Conservation (phyloP, 2,113 vertebrate genomes). For the Cyanoliseus patagonus region DNA sequence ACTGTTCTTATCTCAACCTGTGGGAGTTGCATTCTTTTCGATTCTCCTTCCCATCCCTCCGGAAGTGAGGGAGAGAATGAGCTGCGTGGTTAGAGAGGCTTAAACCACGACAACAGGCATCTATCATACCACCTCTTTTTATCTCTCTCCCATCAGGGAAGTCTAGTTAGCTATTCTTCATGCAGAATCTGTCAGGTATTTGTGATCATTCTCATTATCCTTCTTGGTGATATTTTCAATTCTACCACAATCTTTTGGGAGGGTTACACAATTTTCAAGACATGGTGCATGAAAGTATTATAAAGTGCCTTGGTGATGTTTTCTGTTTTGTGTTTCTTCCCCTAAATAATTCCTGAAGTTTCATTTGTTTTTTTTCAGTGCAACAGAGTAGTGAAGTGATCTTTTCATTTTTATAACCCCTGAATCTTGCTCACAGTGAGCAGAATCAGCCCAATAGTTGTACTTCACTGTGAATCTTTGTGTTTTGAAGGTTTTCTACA, state of each 20-base stretch:
- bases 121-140: neutral
- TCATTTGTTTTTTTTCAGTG: neutral
- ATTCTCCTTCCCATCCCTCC: too few relatives aligned
- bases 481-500: neutral
- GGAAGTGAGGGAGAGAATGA: too few relatives aligned
- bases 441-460: neutral
- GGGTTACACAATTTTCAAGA: neutral
- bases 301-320: neutral
- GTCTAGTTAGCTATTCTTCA: neutral
- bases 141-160: neutral
- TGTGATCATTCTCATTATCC: neutral
- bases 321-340: neutral
- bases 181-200: neutral
- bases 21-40: too few relatives aligned
- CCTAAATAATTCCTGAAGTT: neutral
- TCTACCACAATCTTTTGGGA: neutral
- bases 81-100: too few relatives aligned
- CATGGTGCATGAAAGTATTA: neutral
- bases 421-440: neutral
- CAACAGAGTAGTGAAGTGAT: neutral
- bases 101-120: too few relatives aligned
- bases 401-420: neutral
- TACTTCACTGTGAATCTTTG: neutral
- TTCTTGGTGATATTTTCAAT: neutral
- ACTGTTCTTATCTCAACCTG: too few relatives aligned